Base-by-base conservation (phyloP, 2,797 vertebrate genomes). In the Tapirus indicus region DNA sequence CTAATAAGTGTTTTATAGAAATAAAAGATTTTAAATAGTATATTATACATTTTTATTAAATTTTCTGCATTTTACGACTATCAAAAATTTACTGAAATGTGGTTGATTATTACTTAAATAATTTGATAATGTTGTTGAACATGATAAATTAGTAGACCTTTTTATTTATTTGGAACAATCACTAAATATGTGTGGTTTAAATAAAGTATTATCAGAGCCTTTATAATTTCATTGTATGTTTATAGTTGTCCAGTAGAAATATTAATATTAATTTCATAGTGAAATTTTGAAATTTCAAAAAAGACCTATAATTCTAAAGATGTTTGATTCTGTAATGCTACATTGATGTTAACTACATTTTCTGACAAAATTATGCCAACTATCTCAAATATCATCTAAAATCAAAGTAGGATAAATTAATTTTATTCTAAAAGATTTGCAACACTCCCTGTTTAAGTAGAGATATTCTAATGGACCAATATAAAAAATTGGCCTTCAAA, bases 251-350 rank as follows among this genome's bases (percentile, higher is more conserved):
- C 3, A 86, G 18, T 3, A 11, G 23, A 91, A 92, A 68, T 72
- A 66, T 35, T 95, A 94, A 87, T 0, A 94, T 86, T 38, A 86
- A 69, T 74, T 94, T 64, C 35, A 60, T n/a, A 77, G 29, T 78
- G 44, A 96, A 82, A 84, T 20, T 56, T 44, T 56, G 27, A 60
- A 79, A 20, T 87, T 87, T 64, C 32, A 56, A 69, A 79, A 78
- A 78, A 58, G 6, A 29, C 0, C 13, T 85, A 29, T 29, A 69
- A 58, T 29, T 74, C 2, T 66, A 60, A 88, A 89, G 3, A 56
- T 47, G 7, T 44, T 38, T 82, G 32, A 86, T 9, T 27, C 8
- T 93, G 2, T 62, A 64, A 60, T 13, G 23, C 6, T 47, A 32
- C 6, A 21, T 18, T 74, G 14, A 78, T n/a, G 2, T 74, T 62